A percentile compares a stretch with the other conserved stretches of the same genome.
These are phyloP conservation scores for Temnothorax curvispinosus DNA, from an alignment of 1,140 invertebrate genomes.

Conservation along the genomic window DNA sequence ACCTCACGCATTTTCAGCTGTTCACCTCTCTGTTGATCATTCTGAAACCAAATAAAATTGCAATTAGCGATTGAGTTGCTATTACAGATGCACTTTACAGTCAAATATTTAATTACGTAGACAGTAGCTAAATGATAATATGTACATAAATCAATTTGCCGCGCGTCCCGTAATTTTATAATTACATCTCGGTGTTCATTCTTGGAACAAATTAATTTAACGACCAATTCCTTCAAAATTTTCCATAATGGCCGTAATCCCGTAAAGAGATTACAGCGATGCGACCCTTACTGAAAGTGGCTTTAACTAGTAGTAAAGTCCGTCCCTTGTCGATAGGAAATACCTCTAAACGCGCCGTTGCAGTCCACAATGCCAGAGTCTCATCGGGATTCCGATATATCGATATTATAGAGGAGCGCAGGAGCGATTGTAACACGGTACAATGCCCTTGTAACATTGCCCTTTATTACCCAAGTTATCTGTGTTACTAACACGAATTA, in stretches of 20 bases:
- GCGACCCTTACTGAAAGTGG: constrained; percentile 49
- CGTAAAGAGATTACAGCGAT: constrained; percentile 44
- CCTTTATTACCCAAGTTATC: constrained; percentile 37
- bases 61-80: neutral
- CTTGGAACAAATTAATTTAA: constrained; percentile 49
- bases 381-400: constrained; percentile 54
- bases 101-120: neutral
- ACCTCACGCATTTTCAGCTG: constrained; percentile 24
- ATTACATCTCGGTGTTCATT: neutral
- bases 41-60: constrained; percentile 43
- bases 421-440: constrained; percentile 27
- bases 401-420: constrained; percentile 37
- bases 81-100: neutral
- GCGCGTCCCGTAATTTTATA: constrained; percentile 16
- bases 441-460: constrained; percentile 32
- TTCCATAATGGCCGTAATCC: constrained; percentile 56
- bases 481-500: constrained; percentile 37
- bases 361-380: constrained; percentile 41
- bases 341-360: constrained; percentile 48
- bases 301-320: constrained; percentile 60
- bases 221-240: constrained; percentile 33
- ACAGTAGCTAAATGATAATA: neutral
- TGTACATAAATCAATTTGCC: constrained; percentile 5
- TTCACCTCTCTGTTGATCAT: constrained; percentile 9
- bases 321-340: constrained; percentile 51